Evolutionary conservation across 2,888 invertebrate species (phyloP), one percentile per base, ranked within the genome.

Genomic region (Drosophila prostipennis): DNA sequence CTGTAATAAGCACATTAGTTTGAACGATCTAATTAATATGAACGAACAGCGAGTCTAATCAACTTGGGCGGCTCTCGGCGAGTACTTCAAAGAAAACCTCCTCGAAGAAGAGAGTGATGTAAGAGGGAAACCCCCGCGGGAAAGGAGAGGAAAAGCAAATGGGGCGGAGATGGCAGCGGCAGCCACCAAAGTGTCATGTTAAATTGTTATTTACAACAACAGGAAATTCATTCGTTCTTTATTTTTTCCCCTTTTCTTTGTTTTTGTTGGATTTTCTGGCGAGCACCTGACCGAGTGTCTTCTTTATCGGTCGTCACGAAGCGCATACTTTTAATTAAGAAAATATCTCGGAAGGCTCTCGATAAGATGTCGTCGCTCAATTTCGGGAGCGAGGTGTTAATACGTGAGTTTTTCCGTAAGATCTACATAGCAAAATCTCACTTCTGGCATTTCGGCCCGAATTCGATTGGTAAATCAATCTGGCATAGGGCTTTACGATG

Each of bases 181-280:
- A 75, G 81, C 68, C 72, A 72, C 57, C 71, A 80, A 79, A 67
- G 76, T 88, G 89, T 88, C 87, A 79, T 81, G 79, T 84, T 85
- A 72, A 80, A 85, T 85, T 85, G 89, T 84, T 85, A 87, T 85
- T 88, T 80, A 85, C 85, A 85, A 86, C 87, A 84, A 87, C 80
- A 83, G 87, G 80, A 88, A 88, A 88, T 76, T 79, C 82, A 85
- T 72, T 76, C 61, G 49, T 52, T 42, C 54, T 57, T 37, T 46
- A 29, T 14, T 46, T 51, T 42, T 64, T 6, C 29, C n/a, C 6
- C 23, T 32, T 5, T 37, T 46, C 32, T 32, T 26, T 36, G 19
- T 11, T 34, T 26, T 16, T 57, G 29, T 7, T 29, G 7, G 29
- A 7, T 29, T 34, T 54, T 43, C 34, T 49, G 61, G 61, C 58